phyloP scores from a whole-genome alignment of 2,113 vertebrate genomes.

The Mesocricetus auratus region DNA sequence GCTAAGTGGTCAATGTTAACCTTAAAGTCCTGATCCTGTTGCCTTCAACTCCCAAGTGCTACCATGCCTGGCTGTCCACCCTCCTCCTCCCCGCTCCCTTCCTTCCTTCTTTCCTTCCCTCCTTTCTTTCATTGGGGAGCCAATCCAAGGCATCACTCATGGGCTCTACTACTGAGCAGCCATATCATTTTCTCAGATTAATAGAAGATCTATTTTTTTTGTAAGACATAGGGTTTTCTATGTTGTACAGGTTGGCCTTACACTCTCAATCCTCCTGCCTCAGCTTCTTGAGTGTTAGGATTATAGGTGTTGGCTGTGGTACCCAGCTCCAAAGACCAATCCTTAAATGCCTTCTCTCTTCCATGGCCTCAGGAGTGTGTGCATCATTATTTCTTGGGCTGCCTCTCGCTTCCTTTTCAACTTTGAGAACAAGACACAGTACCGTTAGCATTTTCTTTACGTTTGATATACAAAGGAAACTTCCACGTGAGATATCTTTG shows the following conservation, averaged over 20 bases:
- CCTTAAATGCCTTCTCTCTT: background rate
- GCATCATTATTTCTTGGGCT: background rate
- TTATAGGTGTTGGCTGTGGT: background rate
- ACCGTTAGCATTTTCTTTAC: background rate
- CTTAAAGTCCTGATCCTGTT: background rate
- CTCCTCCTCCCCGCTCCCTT: too few species aligned
- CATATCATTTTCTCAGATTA: background rate
- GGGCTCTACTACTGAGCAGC: background rate
- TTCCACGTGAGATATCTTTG: background rate
- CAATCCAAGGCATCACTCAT: background rate
- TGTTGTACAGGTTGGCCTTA: background rate
- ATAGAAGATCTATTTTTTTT: background rate
- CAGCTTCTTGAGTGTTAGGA: background rate
- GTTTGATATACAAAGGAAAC: background rate
- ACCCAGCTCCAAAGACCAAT: background rate
- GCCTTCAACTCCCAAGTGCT: background rate
- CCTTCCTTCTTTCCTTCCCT: background rate
- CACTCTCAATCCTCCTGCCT: background rate
- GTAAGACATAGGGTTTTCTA: background rate
- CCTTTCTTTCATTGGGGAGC: background rate
- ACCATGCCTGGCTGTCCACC: background rate
- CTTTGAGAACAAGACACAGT: background rate
- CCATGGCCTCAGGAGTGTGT: background rate
- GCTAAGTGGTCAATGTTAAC: too few species aligned
- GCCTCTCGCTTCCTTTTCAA: background rate